Percentiles rank a stretch among this genome's conserved stretches.
These are phyloP conservation scores for Oreochromis spilurus DNA, from an alignment of 2,113 vertebrate genomes.

Conservation along the genomic window DNA sequence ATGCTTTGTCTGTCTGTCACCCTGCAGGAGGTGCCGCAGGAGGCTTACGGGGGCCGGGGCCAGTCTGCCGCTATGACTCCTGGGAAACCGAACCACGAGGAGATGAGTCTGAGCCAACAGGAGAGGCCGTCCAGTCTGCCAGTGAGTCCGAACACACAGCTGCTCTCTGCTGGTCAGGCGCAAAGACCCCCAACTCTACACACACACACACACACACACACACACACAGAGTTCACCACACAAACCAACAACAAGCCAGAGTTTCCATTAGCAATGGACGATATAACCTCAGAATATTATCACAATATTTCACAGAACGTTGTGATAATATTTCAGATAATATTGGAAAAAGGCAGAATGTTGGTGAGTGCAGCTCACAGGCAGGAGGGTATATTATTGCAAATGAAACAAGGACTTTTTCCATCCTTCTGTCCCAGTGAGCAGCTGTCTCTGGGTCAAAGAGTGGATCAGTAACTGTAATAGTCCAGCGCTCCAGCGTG, in stretches of 20 bases:
- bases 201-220: neutral
- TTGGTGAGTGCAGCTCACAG: neutral
- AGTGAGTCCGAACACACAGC: conserved; percentile 70
- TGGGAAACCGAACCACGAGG: conserved; percentile 89
- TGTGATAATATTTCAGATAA: neutral
- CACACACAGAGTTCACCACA: neutral
- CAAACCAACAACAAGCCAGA: neutral
- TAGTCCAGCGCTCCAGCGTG: neutral
- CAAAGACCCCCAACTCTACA: neutral
- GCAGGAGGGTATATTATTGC: neutral
- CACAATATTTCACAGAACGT: neutral
- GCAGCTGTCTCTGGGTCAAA: neutral
- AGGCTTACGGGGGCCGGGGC: conserved; percentile 84
- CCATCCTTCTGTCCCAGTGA: neutral
- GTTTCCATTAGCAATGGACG: neutral
- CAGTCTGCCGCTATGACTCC: conserved; percentile 82
- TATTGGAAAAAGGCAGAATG: neutral
- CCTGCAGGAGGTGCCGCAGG: conserved; percentile 85
- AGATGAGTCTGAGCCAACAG: conserved; percentile 87
- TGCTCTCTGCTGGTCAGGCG: neutral
- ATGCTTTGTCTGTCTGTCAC: neutral
- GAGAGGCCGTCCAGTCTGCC: conserved; percentile 92
- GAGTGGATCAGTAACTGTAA: neutral
- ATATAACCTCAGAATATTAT: neutral
- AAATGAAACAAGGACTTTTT: neutral